phyloP scores from a whole-genome alignment of 1,140 invertebrate genomes.

The Lethrus apterus region DNA sequence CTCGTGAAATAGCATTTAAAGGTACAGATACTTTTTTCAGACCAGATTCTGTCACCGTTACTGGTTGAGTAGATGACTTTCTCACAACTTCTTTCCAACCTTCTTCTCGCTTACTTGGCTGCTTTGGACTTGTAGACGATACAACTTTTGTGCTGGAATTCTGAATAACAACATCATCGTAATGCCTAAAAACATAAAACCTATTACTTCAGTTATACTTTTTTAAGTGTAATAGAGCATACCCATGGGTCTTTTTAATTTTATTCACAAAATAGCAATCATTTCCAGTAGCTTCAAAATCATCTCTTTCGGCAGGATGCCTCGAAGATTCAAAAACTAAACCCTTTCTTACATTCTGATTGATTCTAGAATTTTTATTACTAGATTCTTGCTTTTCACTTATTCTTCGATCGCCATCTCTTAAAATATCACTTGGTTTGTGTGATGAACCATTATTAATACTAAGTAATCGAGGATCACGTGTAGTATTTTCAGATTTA shows the following conservation, averaged over 20 bases:
- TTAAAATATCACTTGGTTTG: slow-evolving; percentile 17
- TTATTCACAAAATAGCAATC: slow-evolving; percentile 49
- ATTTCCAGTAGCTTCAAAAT: slow-evolving; percentile 61
- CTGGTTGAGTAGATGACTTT: slow-evolving; percentile 55
- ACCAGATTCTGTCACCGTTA: slow-evolving; percentile 46
- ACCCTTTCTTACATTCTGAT: slow-evolving; percentile 41
- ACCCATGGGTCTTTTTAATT: slow-evolving; percentile 42
- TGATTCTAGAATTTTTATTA: slow-evolving; percentile 17
- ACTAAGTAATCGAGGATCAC: slow-evolving; percentile 6
- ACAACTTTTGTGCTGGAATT: slow-evolving; percentile 3
- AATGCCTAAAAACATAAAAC: slow-evolving; percentile 7
- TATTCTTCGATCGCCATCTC: slow-evolving; percentile 18
- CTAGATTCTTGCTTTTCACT: slow-evolving; percentile 17
- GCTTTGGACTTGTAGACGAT: slow-evolving; percentile 58
- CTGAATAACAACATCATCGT: slow-evolving; percentile 4
- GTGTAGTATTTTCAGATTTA: slow-evolving; percentile 17
- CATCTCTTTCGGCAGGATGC: slow-evolving; percentile 58
- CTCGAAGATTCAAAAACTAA: slow-evolving; percentile 52
- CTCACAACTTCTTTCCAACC: slow-evolving; percentile 96
- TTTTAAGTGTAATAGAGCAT: slow-evolving; percentile 1
- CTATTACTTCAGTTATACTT: no score
- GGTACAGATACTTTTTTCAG: slow-evolving; percentile 88
- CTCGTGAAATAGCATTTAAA: slow-evolving; percentile 86
- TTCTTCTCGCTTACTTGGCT: slow-evolving; percentile 71
- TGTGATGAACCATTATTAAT: slow-evolving; percentile 10